Conservation (phyloP, 2,113 vertebrate genomes). For the Hippotragus niger region DNA sequence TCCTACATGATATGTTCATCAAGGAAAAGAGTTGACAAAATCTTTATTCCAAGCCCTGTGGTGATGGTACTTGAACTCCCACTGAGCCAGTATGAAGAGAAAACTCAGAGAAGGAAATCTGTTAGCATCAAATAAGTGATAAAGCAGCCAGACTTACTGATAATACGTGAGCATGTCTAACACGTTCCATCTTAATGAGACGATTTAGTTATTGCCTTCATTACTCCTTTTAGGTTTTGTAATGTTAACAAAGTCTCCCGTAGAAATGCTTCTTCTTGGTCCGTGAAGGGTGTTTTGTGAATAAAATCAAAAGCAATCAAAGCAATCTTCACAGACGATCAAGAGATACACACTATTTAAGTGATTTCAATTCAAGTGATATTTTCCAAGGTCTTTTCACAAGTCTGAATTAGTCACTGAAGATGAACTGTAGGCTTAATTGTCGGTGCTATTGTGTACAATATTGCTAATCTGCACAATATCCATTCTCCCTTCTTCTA, state of each 20-base stretch:
- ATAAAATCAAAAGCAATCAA: neutral
- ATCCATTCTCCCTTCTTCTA: neutral
- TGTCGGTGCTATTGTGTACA: neutral
- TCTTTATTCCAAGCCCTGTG: neutral
- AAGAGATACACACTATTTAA: neutral
- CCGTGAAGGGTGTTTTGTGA: neutral
- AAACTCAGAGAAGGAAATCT: conserved; percentile 1
- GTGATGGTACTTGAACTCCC: neutral
- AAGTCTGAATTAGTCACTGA: neutral
- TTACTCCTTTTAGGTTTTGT: neutral
- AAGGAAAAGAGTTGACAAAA: neutral
- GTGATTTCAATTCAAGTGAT: neutral
- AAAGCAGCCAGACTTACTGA: neutral
- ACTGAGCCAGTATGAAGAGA: neutral
- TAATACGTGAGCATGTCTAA: neutral
- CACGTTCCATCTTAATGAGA: neutral
- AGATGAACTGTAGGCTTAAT: neutral
- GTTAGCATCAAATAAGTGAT: neutral
- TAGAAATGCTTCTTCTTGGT: neutral
- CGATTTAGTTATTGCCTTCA: neutral
- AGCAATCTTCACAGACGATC: neutral
- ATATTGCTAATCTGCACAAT: neutral
- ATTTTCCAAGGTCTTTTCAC: neutral
- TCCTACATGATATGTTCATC: neutral
- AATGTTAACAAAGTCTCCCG: neutral